These are phyloP conservation scores for Adelges cooleyi DNA, from an alignment of 1,140 invertebrate species.

Conservation along the genomic window DNA sequence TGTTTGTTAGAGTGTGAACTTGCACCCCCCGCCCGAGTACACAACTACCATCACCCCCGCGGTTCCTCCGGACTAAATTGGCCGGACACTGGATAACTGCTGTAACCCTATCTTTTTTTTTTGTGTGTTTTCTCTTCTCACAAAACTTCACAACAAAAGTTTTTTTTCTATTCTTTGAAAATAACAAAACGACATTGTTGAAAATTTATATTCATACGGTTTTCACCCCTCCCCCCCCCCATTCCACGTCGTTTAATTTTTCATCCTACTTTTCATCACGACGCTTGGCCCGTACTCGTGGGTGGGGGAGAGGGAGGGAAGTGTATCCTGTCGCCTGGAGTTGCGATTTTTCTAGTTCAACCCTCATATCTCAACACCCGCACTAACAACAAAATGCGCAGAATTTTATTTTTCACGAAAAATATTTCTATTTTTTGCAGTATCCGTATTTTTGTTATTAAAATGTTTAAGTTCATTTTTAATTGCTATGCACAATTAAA, in stretches of 20 bases:
- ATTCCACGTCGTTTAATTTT: neutral
- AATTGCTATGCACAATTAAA: too few relatives aligned
- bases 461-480: too few relatives aligned
- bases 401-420: too few relatives aligned
- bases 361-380: too few relatives aligned
- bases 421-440: too few relatives aligned
- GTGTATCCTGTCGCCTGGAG: too few relatives aligned
- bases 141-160: neutral
- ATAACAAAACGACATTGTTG: neutral
- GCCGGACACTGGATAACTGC: conserved; percentile 22
- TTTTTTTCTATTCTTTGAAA: neutral
- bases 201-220: neutral
- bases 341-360: too few relatives aligned
- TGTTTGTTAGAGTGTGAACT: conserved; percentile 27
- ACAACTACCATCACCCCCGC: neutral
- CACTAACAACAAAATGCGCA: too few relatives aligned
- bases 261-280: too few relatives aligned
- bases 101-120: neutral
- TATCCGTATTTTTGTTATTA: too few relatives aligned
- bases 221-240: neutral
- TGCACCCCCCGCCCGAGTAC: neutral
- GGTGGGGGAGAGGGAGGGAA: too few relatives aligned
- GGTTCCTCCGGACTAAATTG: conserved; percentile 3
- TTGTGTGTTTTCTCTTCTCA: neutral
- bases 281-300: neutral